These are phyloP conservation scores for Chitala chitala DNA, from an alignment of 2,113 vertebrate genomes.

Conservation along the genomic window DNA sequence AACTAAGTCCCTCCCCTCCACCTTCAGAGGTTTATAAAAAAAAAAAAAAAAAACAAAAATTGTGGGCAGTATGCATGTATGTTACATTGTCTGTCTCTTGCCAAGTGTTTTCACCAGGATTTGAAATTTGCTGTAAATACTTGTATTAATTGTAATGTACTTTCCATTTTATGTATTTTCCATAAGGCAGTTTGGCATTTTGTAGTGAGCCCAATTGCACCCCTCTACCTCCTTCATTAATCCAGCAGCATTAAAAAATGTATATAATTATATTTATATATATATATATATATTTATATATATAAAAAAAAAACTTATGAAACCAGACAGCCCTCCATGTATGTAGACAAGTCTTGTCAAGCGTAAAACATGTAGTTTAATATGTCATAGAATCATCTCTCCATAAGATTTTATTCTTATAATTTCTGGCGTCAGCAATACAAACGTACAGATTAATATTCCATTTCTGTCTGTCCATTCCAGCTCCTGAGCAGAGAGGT, in stretches of 20 bases:
- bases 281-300: slow-evolving; percentile 38
- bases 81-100: too few relatives aligned
- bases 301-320: slow-evolving; percentile 39
- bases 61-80: slow-evolving; percentile 38
- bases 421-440: slow-evolving; percentile 65
- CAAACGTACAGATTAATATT: slow-evolving; percentile 68
- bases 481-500: slow-evolving; percentile 55
- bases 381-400: slow-evolving; percentile 78
- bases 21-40: slow-evolving; percentile 34
- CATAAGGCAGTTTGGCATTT: slow-evolving; percentile 76
- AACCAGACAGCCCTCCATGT: slow-evolving; percentile 70
- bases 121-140: slow-evolving; percentile 52
- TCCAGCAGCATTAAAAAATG: slow-evolving; percentile 66
- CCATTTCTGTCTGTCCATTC: slow-evolving; percentile 54
- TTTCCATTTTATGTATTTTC: slow-evolving; percentile 56
- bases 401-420: slow-evolving; percentile 65
- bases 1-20: not conserved
- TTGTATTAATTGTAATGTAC: slow-evolving; percentile 59
- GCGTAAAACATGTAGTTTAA: slow-evolving; percentile 84
- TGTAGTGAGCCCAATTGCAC: slow-evolving; percentile 75
- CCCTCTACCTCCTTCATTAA: slow-evolving; percentile 66
- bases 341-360: slow-evolving; percentile 73
- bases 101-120: slow-evolving; percentile 33
- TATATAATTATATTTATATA: slow-evolving; percentile 38
- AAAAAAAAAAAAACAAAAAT: slow-evolving; percentile 43